Base-by-base conservation (phyloP, 2,797 vertebrate species). In the Synanceia verrucosa region DNA sequence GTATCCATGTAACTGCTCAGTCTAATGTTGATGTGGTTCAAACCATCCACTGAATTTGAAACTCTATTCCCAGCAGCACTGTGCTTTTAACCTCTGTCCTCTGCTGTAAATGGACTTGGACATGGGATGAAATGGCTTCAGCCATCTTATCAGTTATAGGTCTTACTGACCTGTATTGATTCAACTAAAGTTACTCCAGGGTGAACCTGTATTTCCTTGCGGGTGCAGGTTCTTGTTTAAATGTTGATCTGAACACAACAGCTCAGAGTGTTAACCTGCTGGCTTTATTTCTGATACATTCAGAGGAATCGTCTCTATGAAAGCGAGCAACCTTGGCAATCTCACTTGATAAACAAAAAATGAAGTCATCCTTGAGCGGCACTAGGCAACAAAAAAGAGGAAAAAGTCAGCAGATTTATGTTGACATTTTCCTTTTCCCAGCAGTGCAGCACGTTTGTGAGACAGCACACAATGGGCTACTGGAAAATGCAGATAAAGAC, bases 401-500 rank as follows among this genome's bases (percentile, higher is more conserved):
- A 66, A 69, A 50, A 60, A 75, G 57, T 63, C 52, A 29, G 39
- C 46, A 70, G 43, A 81, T 85, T 74, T 65, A 68, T 57, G 44
- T 33, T 72, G 71, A 74, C 70, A 74, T 79, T 87, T 80, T 60
- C 6, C 18, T 52, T 76, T 66, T 62, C 23, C 41, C 23, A 2
- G 41, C 56, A 69, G 26, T 18, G 12, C 43, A 26, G 26, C 29
- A 9, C 72, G 63, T 80, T 63, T 79, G 53, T 26, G 34, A 78
- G 86, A 82, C 52, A 51, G 53, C 64, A 72, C 47, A 56, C 76
- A 87, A 71, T 65, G 11, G 37, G 62, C 29, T 60, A 56, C 73
- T 70, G 34, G 57, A 55, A 79, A 85, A 79, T 65, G 47, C 60
- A 82, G 81, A 84, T 86, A 70, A 73, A 65, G 59, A 73, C 33